A percentile compares a stretch with the other conserved stretches of the same genome.
phyloP scores from a whole-genome alignment of 2,888 invertebrate genomes.

The Gibbula magus region DNA sequence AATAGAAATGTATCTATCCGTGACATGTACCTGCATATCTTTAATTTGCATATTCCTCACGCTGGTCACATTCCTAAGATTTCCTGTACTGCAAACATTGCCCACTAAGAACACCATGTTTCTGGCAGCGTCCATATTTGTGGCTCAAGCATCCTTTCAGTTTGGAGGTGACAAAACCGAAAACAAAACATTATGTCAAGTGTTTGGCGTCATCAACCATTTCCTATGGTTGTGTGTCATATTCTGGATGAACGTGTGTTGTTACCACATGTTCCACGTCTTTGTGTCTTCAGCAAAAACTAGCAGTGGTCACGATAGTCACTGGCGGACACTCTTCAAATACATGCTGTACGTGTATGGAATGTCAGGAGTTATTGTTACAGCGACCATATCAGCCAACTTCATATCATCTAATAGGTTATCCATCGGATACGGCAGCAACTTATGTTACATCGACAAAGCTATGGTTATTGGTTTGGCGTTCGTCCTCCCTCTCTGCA shows the following conservation, averaged over 20 bases:
- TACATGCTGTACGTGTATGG: slow-evolving; percentile 35
- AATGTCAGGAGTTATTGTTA: slow-evolving; percentile 23
- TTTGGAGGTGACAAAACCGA: slow-evolving; percentile 30
- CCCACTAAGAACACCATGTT: slow-evolving; percentile 47
- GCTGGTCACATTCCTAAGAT: slow-evolving; percentile 40
- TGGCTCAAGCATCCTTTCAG: slow-evolving; percentile 41
- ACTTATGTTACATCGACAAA: slow-evolving; percentile 35
- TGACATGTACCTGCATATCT: slow-evolving; percentile 37
- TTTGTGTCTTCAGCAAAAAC: slow-evolving; percentile 25
- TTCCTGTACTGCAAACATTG: slow-evolving; percentile 39
- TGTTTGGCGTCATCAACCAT: slow-evolving; percentile 45
- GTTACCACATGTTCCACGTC: slow-evolving; percentile 41
- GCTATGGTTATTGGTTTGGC: slow-evolving; percentile 32
- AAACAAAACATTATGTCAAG: slow-evolving; percentile 31
- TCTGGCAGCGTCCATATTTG: slow-evolving; percentile 38
- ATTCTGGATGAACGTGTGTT: slow-evolving; percentile 48
- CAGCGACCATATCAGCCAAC: slow-evolving; percentile 20
- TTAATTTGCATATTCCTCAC: slow-evolving; percentile 41
- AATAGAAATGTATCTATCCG: slow-evolving; percentile 21
- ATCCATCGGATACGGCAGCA: slow-evolving; percentile 41
- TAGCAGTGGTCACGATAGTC: not conserved
- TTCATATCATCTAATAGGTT: slow-evolving; percentile 14
- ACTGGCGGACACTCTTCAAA: not conserved
- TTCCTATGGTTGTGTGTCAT: slow-evolving; percentile 46
- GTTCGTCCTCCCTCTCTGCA: slow-evolving; percentile 47